Base-by-base conservation (phyloP, 2,888 invertebrate genomes). In the Catocala sponsa region DNA sequence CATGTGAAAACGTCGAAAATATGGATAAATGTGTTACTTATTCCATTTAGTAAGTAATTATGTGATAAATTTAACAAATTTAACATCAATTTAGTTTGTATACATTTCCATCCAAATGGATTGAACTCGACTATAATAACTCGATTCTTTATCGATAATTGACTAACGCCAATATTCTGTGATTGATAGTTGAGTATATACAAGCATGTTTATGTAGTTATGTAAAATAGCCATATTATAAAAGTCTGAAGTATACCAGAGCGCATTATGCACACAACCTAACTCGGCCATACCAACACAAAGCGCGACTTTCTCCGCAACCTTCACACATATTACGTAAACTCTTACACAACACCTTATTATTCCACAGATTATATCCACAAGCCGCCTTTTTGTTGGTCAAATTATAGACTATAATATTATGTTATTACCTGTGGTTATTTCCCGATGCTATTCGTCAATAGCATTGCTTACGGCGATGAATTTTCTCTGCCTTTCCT, bases 291-390 rank as follows among this genome's bases (percentile, higher is more conserved):
- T 63, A 61, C 43, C 60, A 52, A 65, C 51, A 76, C 74, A 68
- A 72, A 68, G 62, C 46, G 55, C 55, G 59, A 60, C 77, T 76
- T 74, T 76, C 75, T 62, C 77, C 42, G 41, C 58, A 73, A 77
- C 75, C 73, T 73, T 68, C 58, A 50, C 13, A 63, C 48, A 46
- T 55, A 59, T 58, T 66, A 51, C 43, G 38, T 63, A 68, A 68
- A 33, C n/a, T 25, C 52, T 75, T 72, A 58, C 38, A 47, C 61
- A 72, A 75, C 7, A 54, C 35, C 51, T 59, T 62, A 47, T 60
- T 38, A 62, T 66, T 63, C 55, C 56, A 52, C 49, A 55, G 62
- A 75, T 74, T 72, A 62, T 62, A 72, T 49, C 55, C 62, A 56
- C 52, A 47, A 25, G 38, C 13, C 25, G 44, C 25, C 51, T 48